Base-by-base conservation (phyloP, 1,140 invertebrate species). In the Sitobion miscanthi region DNA sequence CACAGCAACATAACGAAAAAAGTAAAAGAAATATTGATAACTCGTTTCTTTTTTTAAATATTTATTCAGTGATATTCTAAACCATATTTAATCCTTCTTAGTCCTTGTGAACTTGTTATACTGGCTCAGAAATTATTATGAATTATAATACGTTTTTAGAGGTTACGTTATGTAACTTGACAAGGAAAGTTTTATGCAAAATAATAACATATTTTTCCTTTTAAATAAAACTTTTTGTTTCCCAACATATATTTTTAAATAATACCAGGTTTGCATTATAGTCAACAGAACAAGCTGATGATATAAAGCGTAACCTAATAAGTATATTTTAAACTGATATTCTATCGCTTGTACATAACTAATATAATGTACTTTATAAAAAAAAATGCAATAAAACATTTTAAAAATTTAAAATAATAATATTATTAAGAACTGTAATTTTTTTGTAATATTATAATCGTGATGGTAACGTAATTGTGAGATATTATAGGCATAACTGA, bases 131-230 rank as follows among this genome's bases (percentile, higher is more conserved):
- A 69, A 17, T 69, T 69, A 69, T 69, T n/a, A 69, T 69, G n/a
- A 69, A 69, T 69, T 69, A n/a, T n/a, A n/a, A n/a, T 17, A n/a
- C 23, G n/a, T 69, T n/a, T 69, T n/a, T 30, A n/a, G 30, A 69
- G 14, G n/a, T n/a, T 69, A n/a, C 14, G 30, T 17, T 69, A n/a
- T n/a, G 14, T 69, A 69, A 69, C 30, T n/a, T n/a, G 4, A 69
- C 14, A n/a, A 69, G 11, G 30, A 69, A n/a, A 69, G 62, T 69
- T 69, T n/a, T 6, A n/a, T n/a, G 62, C 62, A 6, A 69, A 69
- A 69, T 77, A 77, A 77, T n/a, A 77, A 77, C 30, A 77, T n/a
- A 77, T 77, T 77, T 77, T 77, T 77, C 30, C n/a, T 77, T n/a
- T n/a, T 77, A n/a, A 77, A 77, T 9, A 57, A n/a, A 69, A 14